Evolutionary conservation across 1,140 invertebrate genomes (phyloP).

Genomic region (Drosophila lini): DNA sequence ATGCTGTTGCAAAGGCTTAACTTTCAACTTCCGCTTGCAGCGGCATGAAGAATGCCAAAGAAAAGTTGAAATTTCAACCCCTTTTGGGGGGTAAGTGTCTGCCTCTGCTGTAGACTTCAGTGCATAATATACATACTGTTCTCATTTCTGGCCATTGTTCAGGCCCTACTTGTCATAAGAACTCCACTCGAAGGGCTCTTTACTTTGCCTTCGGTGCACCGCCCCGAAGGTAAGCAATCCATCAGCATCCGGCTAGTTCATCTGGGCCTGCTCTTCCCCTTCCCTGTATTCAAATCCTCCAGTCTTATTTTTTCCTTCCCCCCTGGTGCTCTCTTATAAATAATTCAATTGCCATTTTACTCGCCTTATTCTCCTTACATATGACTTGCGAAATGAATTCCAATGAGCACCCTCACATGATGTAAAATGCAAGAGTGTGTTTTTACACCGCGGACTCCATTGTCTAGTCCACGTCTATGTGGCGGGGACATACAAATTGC

Average conservation of each 20-base stretch:
- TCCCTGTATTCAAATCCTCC: neutral
- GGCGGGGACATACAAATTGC: neutral
- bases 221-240: slow-evolving; percentile 31
- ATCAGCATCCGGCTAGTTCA: slow-evolving; percentile 19
- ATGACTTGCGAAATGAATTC: slow-evolving; percentile 39
- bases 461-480: slow-evolving; percentile 27
- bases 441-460: slow-evolving; percentile 2
- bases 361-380: slow-evolving; percentile 21
- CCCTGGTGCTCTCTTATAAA: slow-evolving; percentile 26
- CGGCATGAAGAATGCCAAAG: slow-evolving; percentile 24
- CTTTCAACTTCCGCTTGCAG: slow-evolving; percentile 44
- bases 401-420: slow-evolving; percentile 21
- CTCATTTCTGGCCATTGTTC: slow-evolving; percentile 41
- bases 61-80: slow-evolving; percentile 36
- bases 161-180: slow-evolving; percentile 26
- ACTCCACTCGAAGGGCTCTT: slow-evolving; percentile 12
- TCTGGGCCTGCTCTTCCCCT: neutral
- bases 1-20: slow-evolving; percentile 44
- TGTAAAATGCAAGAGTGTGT: slow-evolving; percentile 23
- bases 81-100: slow-evolving; percentile 29
- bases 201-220: slow-evolving; percentile 10
- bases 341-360: slow-evolving; percentile 48
- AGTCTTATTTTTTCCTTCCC: neutral
- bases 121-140: slow-evolving; percentile 33
- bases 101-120: slow-evolving; percentile 6